Base-by-base conservation (phyloP, 2,888 invertebrate genomes). In the Deilephila porcellus region DNA sequence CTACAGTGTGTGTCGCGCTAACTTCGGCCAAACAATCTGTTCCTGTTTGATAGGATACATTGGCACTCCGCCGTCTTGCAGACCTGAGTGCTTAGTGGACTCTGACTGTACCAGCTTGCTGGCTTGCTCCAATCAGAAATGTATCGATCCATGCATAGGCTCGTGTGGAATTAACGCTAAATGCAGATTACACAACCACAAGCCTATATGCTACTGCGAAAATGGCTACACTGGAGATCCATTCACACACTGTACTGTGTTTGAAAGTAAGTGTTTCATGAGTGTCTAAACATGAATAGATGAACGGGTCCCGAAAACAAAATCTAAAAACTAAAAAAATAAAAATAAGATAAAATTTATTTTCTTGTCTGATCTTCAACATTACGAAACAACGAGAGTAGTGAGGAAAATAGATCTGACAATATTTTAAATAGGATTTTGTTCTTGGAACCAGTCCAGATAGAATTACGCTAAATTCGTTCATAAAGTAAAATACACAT, bases 191-290 rank as follows among this genome's bases (percentile, higher is more conserved):
- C 96, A 97, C 77, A 97, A 98, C 85, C 98, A 98, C 88, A 97
- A 97, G 86, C 98, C 98, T 0, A 96, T 98, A 71, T 98, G 98
- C 86, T 97, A 96, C 79, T 98, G 98, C 85, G 96, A 97, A 75
- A 94, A 92, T 75, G 95, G 95, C 73, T 96, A 95, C 83, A 95
- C 96, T n/a, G 98, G 98, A 25, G 97, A 98, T 95, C 98, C 98
- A 67, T 98, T 98, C 85, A 95, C 96, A 11, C 95, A 96, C 83
- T 98, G 98, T 89, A 77, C 81, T 70, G 73, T 85, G 53, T 60
- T 85, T 74, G 78, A 86, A 80, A 79, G 93, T 94, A 85, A 90
- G 92, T 89, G 76, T 29, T 62, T 67, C 14, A 32, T 19, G 25
- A 29, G 14, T 17, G 5, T 34, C 19, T 20, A n/a, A 14, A 52